Evolutionary conservation across 2,797 vertebrate genomes (phyloP), one percentile per base, ranked within the genome.

Genomic region (Brotula barbata): DNA sequence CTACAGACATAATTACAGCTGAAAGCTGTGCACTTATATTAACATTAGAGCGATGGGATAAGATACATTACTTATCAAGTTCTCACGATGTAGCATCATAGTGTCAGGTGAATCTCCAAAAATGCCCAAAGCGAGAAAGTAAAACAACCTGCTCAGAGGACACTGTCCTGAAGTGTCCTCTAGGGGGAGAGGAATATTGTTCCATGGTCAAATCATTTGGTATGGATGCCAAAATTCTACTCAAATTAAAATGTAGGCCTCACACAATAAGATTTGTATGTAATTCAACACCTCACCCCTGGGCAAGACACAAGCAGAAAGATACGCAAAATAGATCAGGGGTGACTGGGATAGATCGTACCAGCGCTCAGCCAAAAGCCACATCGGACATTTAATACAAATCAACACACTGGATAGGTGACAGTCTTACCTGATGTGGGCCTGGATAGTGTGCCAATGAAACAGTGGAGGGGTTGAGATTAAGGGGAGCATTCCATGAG

Each of bases 321-420:
- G 28, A 15, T 13, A 17, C 43, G 37, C 10, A 40, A 9, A 34
- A 36, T 10, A 14, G 8, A 12, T 11, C 8, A 36, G 33, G 12
- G 25, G 5, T 31, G 40, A 31, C 22, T 19, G 48, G n/a, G 13
- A 45, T 22, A 23, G 43, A 46, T 17, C 23, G 31, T 5, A 17
- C 25, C n/a, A 16, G n/a, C 16, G 7, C 5, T 12, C 20, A n/a
- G 21, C 9, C 22, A 28, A 16, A 42, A 61, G 34, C 37, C 47
- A 34, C 63, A 63, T 36, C 0, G 28, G 59, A 63, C 56, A 68
- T 68, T 73, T 76, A 64, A 79, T 81, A 70, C 9, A 48, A 13
- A 45, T 19, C 15, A 28, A 41, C 37, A 28, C 25, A 53, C 60
- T 43, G 52, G n/a, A n/a, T n/a, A 42, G 61, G 42, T 33, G 0